phyloP scores from a whole-genome alignment of 2,797 vertebrate species.

The Galagoides demidoff region DNA sequence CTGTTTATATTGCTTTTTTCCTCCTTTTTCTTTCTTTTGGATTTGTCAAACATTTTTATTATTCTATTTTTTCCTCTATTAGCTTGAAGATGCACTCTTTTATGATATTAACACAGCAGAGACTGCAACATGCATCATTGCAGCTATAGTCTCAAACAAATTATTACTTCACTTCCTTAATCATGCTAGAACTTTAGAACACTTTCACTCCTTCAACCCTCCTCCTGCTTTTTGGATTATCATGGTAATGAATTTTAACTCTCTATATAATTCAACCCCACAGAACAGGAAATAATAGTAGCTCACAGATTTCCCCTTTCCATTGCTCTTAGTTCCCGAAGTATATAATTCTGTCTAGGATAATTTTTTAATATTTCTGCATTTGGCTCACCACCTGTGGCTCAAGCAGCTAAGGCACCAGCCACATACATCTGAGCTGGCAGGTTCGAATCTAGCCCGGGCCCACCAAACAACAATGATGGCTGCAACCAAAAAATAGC shows the following conservation, averaged over 20 bases:
- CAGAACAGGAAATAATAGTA: neutral
- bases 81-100: neutral
- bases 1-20: neutral
- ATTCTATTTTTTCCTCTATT: neutral
- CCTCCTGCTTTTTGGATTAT: neutral
- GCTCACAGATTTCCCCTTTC: neutral
- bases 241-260: neutral
- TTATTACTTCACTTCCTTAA: neutral
- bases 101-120: neutral
- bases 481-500: no score
- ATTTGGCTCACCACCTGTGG: neutral
- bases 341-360: neutral
- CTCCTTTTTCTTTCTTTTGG: neutral
- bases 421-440: no score
- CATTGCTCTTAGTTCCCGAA: neutral
- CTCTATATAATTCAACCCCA: neutral
- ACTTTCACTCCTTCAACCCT: neutral
- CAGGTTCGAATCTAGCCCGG: no score
- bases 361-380: neutral
- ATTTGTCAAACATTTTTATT: neutral
- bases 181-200: neutral
- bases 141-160: neutral
- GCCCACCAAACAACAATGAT: no score
- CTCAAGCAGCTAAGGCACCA: no score
- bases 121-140: neutral